A percentile compares a stretch with the other conserved stretches of the same genome.
Conservation (phyloP, 2,888 invertebrate genomes). For the Cheilosia grossa region DNA sequence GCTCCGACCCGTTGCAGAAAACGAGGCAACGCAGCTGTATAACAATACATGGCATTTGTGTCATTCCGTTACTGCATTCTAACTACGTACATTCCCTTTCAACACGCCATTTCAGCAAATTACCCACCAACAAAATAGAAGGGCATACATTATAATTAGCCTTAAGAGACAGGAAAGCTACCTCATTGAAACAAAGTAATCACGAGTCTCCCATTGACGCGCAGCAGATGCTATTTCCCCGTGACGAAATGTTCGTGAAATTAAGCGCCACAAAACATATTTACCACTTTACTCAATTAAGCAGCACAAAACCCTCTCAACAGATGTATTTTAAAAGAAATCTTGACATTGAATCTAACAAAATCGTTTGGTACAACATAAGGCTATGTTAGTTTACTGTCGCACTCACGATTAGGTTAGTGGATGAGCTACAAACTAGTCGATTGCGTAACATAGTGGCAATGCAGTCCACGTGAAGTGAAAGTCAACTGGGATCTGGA, state of each 20-base stretch:
- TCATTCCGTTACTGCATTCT: too few species aligned
- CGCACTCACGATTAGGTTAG: conserved; percentile 2
- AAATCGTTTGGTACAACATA: neutral
- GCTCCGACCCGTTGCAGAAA: too few species aligned
- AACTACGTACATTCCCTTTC: neutral
- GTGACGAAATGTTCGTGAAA: conserved; percentile 10
- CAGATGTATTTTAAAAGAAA: conserved; percentile 11
- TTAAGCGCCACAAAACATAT: conserved; percentile 19
- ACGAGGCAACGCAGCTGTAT: too few species aligned
- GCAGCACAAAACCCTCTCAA: neutral
- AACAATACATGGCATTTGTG: too few species aligned
- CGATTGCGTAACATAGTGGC: conserved; percentile 22
- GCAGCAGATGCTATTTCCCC: neutral
- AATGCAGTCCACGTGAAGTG: conserved; percentile 18
- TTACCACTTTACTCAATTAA: neutral
- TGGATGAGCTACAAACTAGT: conserved; percentile 13
- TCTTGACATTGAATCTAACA: conserved; percentile 26
- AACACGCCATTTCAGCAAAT: neutral
- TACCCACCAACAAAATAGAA: neutral
- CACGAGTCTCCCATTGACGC: conserved; percentile 14
- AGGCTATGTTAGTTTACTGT: conserved; percentile 2
- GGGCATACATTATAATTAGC: neutral
- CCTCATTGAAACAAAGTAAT: conserved; percentile 13
- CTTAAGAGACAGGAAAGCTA: neutral
- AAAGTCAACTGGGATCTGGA: conserved; percentile 21